Percentiles rank a stretch among this genome's conserved stretches.
Conservation (phyloP, 2,797 vertebrate species). For the Sebastes kiyomatsui region DNA sequence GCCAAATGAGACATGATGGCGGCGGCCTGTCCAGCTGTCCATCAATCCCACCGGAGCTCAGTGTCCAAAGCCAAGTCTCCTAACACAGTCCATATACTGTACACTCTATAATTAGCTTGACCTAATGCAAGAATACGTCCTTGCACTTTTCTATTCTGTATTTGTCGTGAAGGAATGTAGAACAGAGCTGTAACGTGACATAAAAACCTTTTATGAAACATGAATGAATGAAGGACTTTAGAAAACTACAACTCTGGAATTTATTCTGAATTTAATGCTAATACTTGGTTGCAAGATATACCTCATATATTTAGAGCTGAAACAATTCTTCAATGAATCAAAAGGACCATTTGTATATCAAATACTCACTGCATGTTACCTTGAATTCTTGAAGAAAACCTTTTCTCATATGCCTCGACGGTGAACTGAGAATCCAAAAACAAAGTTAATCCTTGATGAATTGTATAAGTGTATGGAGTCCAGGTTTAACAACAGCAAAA, state of each 20-base stretch:
- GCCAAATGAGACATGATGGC: constrained; percentile 47
- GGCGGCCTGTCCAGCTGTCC: constrained; percentile 31
- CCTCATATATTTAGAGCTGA: background rate
- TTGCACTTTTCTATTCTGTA: background rate
- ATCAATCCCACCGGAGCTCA: constrained; percentile 20
- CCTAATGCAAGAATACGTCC: background rate
- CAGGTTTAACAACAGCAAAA: no score
- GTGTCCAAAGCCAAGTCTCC: background rate
- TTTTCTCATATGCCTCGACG: no score
- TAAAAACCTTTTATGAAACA: background rate
- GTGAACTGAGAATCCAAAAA: no score
- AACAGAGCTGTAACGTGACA: background rate
- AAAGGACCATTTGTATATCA: no score
- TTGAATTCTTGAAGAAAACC: no score
- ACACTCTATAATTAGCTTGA: background rate
- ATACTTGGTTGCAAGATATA: background rate
- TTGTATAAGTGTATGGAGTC: no score
- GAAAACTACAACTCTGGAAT: background rate
- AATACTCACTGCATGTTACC: no score
- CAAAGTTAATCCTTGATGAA: no score
- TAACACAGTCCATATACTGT: background rate
- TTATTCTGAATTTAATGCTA: background rate
- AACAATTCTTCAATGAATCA: background rate
- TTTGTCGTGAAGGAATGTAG: background rate
- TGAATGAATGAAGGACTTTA: background rate